Evolutionary conservation across 2,888 invertebrate species (phyloP).

Genomic region (Gandaritis pyraliata): DNA sequence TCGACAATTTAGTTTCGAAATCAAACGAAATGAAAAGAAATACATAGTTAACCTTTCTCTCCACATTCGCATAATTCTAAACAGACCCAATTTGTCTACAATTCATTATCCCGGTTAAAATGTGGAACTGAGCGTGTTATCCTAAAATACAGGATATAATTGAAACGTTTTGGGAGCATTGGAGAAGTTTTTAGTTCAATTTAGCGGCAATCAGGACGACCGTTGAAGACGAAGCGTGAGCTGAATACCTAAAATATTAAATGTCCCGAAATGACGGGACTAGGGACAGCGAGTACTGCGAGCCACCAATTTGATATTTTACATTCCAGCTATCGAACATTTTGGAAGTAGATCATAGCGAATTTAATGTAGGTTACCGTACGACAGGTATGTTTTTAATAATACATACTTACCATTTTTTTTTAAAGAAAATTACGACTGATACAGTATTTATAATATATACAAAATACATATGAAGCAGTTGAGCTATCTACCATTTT

Average conservation of each 20-base stretch:
- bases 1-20: neutral
- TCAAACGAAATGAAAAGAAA: neutral
- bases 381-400: too few species aligned
- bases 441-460: too few species aligned
- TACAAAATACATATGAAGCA: too few species aligned
- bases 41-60: too few species aligned
- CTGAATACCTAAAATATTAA: conserved; percentile 81
- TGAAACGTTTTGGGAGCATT: conserved; percentile 80
- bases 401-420: too few species aligned
- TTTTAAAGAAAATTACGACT: too few species aligned
- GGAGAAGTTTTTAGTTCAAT: conserved; percentile 85
- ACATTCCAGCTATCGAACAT: conserved; percentile 38
- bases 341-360: conserved; percentile 23
- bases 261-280: conserved; percentile 70
- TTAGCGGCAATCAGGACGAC: conserved; percentile 84
- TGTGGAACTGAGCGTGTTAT: conserved; percentile 44
- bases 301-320: conserved; percentile 72
- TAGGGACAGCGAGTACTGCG: conserved; percentile 65
- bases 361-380: neutral
- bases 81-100: conserved; percentile 22
- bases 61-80: neutral
- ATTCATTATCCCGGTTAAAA: conserved; percentile 33
- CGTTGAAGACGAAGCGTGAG: conserved; percentile 82
- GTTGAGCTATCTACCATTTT: too few species aligned
- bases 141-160: conserved; percentile 72